A percentile compares a stretch with the other conserved stretches of the same genome.
These are phyloP conservation scores for Spialia ferax DNA, from an alignment of 2,888 invertebrate species.

Conservation along the genomic window DNA sequence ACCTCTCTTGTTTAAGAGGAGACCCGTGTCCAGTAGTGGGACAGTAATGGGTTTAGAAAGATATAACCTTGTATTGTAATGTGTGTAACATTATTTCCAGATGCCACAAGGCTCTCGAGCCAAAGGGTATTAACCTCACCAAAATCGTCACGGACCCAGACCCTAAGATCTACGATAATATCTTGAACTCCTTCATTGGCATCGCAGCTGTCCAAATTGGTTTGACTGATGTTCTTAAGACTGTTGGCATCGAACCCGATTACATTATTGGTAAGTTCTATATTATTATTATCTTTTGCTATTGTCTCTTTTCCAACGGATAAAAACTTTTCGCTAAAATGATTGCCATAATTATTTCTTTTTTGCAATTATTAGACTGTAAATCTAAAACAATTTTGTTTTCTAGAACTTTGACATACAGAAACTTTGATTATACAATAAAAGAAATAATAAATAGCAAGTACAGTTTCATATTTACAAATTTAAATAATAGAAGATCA, in stretches of 20 bases:
- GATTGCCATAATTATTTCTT: too few relatives aligned
- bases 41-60: too few relatives aligned
- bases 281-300: background rate
- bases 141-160: conserved; percentile 88
- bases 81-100: conserved; percentile 56
- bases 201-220: conserved; percentile 90
- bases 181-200: conserved; percentile 90
- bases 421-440: too few relatives aligned
- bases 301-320: background rate
- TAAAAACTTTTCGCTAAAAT: background rate
- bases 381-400: too few relatives aligned
- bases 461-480: too few relatives aligned
- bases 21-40: too few relatives aligned
- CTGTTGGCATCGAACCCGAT: conserved; percentile 79
- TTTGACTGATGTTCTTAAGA: conserved; percentile 82
- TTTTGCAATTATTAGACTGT: too few relatives aligned
- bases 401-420: too few relatives aligned
- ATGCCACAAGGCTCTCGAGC: conserved; percentile 87
- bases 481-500: too few relatives aligned
- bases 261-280: conserved; percentile 74
- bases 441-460: too few relatives aligned
- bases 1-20: background rate
- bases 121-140: conserved; percentile 88
- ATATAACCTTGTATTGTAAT: too few relatives aligned
- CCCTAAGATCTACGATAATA: conserved; percentile 89